Percentiles rank a stretch among this genome's conserved stretches.
Evolutionary conservation across 2,888 invertebrate species (phyloP).

Genomic region (Anoplius nigerrimus): DNA sequence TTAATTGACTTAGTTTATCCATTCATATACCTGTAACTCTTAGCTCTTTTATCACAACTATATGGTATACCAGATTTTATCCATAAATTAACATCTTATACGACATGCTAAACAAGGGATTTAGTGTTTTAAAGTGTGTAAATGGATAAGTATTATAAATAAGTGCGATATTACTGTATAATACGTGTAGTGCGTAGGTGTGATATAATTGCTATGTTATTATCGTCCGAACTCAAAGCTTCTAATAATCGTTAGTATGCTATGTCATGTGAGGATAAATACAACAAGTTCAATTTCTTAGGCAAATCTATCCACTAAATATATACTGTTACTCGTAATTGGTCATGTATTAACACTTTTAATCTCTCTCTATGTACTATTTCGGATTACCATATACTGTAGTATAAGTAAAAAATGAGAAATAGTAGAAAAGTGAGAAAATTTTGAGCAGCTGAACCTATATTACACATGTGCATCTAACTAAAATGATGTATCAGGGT

Average conservation of each 20-base stretch:
- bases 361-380: background rate
- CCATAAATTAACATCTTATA: no score
- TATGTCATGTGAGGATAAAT: no score
- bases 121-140: constrained; percentile 19
- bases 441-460: no score
- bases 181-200: constrained; percentile 14
- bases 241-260: no score
- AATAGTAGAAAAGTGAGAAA: no score
- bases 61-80: constrained; percentile 19
- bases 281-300: background rate
- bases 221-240: no score
- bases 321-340: constrained; percentile 1
- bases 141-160: constrained; percentile 34
- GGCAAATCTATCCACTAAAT: constrained; percentile 1
- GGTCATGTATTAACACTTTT: constrained; percentile 4
- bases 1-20: constrained; percentile 65
- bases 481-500: no score
- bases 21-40: constrained; percentile 43
- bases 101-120: background rate
- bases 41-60: constrained; percentile 46
- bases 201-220: constrained; percentile 17
- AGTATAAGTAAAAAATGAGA: background rate
- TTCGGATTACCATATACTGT: background rate
- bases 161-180: constrained; percentile 12
- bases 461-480: no score